Evolutionary conservation across 2,888 invertebrate genomes (phyloP).

Genomic region (Pantelozetes paolii): DNA sequence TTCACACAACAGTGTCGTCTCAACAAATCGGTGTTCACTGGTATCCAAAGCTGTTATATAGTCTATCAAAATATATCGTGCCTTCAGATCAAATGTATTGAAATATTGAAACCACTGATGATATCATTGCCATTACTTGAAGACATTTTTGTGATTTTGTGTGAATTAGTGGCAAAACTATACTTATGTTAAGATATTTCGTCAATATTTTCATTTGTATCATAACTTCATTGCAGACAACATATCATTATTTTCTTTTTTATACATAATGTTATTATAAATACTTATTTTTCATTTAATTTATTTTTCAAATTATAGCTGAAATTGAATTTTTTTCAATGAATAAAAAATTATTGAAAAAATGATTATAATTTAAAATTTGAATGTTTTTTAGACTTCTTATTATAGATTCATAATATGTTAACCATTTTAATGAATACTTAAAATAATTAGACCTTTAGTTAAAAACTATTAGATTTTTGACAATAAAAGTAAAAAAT

Average conservation of each 20-base stretch:
- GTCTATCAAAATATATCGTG: constrained; percentile 66
- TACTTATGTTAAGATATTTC: constrained; percentile 17
- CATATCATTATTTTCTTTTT: constrained; percentile 9
- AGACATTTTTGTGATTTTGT: constrained; percentile 20
- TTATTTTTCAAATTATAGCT: constrained; percentile 15
- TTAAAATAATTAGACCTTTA: neutral
- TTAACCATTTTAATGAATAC: neutral
- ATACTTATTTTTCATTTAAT: constrained; percentile 15
- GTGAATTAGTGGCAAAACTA: constrained; percentile 30
- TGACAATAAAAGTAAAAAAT: neutral
- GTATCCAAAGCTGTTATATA: constrained; percentile 78
- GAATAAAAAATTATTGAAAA: neutral
- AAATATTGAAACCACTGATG: neutral
- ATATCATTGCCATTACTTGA: neutral
- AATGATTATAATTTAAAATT: neutral
- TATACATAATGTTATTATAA: constrained; percentile 18
- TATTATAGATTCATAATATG: neutral
- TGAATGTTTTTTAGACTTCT: neutral
- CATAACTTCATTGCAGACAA: neutral
- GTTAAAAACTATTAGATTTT: neutral
- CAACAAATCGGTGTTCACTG: constrained; percentile 69
- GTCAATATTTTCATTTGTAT: constrained; percentile 15
- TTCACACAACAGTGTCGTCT: neutral
- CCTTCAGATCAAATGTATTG: constrained; percentile 54
- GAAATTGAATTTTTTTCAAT: neutral